Conservation (phyloP, 2,888 invertebrate genomes). For the Ferrisia virgata region DNA sequence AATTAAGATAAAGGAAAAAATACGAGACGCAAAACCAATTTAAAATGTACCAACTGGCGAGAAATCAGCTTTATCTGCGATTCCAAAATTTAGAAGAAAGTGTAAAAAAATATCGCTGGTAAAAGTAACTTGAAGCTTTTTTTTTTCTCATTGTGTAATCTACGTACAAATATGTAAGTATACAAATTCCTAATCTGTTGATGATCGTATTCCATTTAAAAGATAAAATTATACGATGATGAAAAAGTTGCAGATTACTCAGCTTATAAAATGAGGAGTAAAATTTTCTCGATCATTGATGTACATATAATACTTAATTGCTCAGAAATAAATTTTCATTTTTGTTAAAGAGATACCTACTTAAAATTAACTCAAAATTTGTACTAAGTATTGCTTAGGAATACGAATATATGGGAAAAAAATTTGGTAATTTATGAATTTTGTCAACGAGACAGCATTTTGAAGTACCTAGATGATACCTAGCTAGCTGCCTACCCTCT, state of each 20-base stretch:
- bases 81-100: background rate
- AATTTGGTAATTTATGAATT: background rate
- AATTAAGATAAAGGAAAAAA: constrained; percentile 44
- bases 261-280: no score
- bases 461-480: no score
- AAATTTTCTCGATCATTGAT: no score
- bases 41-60: constrained; percentile 41
- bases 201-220: no score
- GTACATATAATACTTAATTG: no score
- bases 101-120: constrained; percentile 6
- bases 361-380: no score
- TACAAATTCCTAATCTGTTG: background rate
- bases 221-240: no score
- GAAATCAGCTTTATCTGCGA: constrained; percentile 37
- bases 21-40: constrained; percentile 42
- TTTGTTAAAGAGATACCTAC: no score
- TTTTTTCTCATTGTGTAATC: background rate
- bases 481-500: no score
- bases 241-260: no score
- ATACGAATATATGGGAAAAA: background rate
- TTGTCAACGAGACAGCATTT: background rate
- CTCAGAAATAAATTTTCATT: no score
- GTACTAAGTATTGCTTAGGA: no score
- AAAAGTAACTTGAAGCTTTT: background rate
- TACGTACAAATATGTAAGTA: background rate